Conservation (phyloP, 1,140 invertebrate genomes). For the Lasioglossum albipes region DNA sequence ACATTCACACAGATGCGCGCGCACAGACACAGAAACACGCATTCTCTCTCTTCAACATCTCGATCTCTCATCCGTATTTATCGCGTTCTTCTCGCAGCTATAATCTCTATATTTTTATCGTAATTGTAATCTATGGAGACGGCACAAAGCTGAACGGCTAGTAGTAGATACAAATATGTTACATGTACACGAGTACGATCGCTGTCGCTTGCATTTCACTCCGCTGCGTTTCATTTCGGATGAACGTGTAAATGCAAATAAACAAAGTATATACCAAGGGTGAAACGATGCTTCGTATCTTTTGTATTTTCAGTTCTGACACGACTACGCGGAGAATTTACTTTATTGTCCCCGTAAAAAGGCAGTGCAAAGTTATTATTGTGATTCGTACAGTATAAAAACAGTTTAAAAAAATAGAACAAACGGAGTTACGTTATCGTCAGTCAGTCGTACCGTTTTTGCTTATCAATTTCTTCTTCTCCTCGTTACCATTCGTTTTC, state of each 20-base stretch:
- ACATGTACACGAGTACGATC: constrained; percentile 69
- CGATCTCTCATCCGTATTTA: not conserved
- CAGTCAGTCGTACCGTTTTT: not conserved
- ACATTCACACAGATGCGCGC: not conserved
- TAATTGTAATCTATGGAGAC: constrained; percentile 75
- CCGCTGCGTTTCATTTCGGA: not conserved
- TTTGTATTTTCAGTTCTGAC: not conserved
- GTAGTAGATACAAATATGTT: constrained; percentile 76
- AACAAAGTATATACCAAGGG: not conserved
- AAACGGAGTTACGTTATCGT: not conserved
- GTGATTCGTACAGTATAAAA: constrained; percentile 7
- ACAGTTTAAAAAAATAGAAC: not conserved
- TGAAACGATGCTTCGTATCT: not conserved
- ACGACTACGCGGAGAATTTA: constrained; percentile 7
- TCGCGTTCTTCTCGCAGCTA: constrained; percentile 25
- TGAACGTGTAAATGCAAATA: not conserved
- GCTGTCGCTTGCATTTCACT: constrained; percentile 39
- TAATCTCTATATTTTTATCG: constrained; percentile 64
- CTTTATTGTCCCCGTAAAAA: constrained; percentile 56
- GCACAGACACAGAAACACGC: not conserved
- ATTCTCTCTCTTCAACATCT: not conserved
- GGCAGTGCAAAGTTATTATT: constrained; percentile 26
- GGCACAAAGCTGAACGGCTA: constrained; percentile 78
- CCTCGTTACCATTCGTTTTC: not conserved
- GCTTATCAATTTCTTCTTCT: not conserved